phyloP scores from a whole-genome alignment of 2,797 vertebrate genomes.

The Aplochiton taeniatus region DNA sequence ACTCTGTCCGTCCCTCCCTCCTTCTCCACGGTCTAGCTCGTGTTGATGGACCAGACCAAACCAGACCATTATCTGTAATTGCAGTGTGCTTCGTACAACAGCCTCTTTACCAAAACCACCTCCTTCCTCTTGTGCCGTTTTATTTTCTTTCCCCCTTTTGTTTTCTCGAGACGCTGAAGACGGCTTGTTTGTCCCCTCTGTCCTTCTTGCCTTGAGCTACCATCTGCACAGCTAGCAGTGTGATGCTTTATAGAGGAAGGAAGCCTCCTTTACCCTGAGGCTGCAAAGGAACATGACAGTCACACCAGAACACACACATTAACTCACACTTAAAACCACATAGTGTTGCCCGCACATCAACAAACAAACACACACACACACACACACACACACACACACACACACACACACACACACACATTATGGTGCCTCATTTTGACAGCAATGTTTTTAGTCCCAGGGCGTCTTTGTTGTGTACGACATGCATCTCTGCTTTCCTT shows the following conservation, averaged over 20 bases:
- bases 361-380: not conserved
- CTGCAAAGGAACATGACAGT: not conserved
- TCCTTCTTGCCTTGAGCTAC: not conserved
- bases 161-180: not conserved
- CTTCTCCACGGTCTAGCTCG: constrained; percentile 18
- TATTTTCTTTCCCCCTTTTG: not conserved
- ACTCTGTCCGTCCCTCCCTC: constrained; percentile 25
- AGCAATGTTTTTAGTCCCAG: constrained; percentile 15
- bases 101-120: constrained; percentile 19
- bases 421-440: constrained; percentile 34
- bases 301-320: constrained; percentile 6
- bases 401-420: not conserved
- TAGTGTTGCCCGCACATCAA: constrained; percentile 18
- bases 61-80: constrained; percentile 40
- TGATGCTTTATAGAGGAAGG: constrained; percentile 3
- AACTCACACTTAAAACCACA: not conserved
- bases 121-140: constrained; percentile 1
- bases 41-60: not conserved
- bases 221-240: not conserved
- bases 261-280: constrained; percentile 4
- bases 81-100: constrained; percentile 11
- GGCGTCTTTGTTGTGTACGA: constrained; percentile 29
- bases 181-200: not conserved
- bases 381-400: constrained; percentile 4
- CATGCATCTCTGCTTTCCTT: constrained; percentile 21